Evolutionary conservation across 2,888 invertebrate genomes (phyloP).

Genomic region (Celastrina argiolus): DNA sequence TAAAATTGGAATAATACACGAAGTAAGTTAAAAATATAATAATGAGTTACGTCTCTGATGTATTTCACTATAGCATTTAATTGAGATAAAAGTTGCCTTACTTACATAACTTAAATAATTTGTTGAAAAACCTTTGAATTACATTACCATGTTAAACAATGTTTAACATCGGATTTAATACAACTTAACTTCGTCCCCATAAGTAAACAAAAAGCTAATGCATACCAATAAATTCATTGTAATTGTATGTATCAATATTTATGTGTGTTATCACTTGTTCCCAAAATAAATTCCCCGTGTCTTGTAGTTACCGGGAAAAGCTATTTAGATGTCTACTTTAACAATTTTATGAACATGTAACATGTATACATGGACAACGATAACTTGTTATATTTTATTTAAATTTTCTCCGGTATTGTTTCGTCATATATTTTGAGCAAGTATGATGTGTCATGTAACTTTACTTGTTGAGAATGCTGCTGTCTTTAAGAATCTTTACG

Average conservation of each 20-base stretch:
- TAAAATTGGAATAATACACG: no score
- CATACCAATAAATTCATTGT: slow-evolving; percentile 14
- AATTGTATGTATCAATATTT: slow-evolving; percentile 17
- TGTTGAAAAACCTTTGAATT: neutral
- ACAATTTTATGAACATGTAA: slow-evolving; percentile 19
- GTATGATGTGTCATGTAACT: neutral
- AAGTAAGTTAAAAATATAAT: no score
- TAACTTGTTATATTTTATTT: slow-evolving; percentile 12
- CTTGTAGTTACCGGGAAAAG: slow-evolving; percentile 6
- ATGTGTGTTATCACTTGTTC: slow-evolving; percentile 8
- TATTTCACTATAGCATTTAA: neutral
- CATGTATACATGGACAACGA: neutral
- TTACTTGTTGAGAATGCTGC: no score
- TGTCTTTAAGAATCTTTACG: no score
- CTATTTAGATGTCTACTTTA: slow-evolving; percentile 15
- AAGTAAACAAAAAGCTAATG: slow-evolving; percentile 13
- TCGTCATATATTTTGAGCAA: neutral
- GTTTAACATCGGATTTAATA: neutral
- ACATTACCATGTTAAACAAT: slow-evolving; percentile 4
- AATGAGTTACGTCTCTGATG: no score
- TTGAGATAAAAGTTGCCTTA: neutral
- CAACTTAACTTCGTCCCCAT: neutral
- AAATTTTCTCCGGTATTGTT: slow-evolving; percentile 7
- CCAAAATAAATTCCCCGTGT: slow-evolving; percentile 13
- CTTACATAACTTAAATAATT: neutral